Evolutionary conservation across 1,140 invertebrate genomes (phyloP), one percentile per base, ranked within the genome.

Genomic region (Saccostrea echinata): DNA sequence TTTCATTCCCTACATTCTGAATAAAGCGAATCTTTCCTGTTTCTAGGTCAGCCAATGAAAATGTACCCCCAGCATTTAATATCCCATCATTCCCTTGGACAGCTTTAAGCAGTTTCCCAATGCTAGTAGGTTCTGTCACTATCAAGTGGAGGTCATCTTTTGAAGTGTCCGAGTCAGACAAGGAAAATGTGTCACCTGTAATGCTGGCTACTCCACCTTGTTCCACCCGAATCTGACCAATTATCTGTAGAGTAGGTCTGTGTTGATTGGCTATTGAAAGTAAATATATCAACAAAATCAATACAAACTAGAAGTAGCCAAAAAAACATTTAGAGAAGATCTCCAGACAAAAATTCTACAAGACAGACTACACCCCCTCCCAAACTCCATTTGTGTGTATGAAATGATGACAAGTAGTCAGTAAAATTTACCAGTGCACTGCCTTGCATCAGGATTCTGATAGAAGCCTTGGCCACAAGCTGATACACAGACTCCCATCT

Each of bases 1-100:
- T 84, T 27, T 27, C 52, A 35, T 18, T 52, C 57, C 43, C 27
- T 18, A 13, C 53, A 18, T 86, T 82, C 16, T 91, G 91, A 0
- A 88, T 85, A 71, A 91, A 93, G 16, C 88, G 71, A 16, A 93
- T 80, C 68, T 88, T 91, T n/a, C 90, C 90, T 12, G 87, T 30
- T 30, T 64, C 76, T 27, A 93, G 51, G 24, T 93, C 91, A 12
- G 86, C 43, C 51, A 86, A 24, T 3, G 89, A 89, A 43, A 93
- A 91, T 27, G 30, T 61, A 30, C 90, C 90, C 11, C 90, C 89
- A n/a, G 83, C 64, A 21, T 87, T 64, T 71, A 93, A 30, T 1
- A 87, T 68, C 18, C 85, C 57, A 84, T 93, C 91, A 11, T 76
- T 84, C 24, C 90, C 91, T 9, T 86, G 52, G 1, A 85, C 80